Percentiles rank a stretch among this genome's conserved stretches.
Conservation (phyloP, 1,140 invertebrate species). For the fruit fly (Drosophila melanogaster) region Release_6_plus_ISO1_MT NC_004354.4:8619001-8619500, state of each 20-base stretch:
- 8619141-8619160: conserved; percentile 5
- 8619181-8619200: background rate
- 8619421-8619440: conserved; percentile 43
- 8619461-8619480: conserved; percentile 50
- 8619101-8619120: background rate
- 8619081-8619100: conserved; percentile 47
- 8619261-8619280: too few species aligned
- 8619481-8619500: conserved; percentile 49
- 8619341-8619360: background rate
- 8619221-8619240: background rate
- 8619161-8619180: background rate
- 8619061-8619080: conserved; percentile 35
- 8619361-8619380: conserved; percentile 12
- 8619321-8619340: background rate
- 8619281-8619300: too few species aligned
- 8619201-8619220: background rate
- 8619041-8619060: conserved; percentile 17
- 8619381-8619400: too few species aligned
- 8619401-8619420: background rate
- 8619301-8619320: background rate
- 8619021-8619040: background rate
- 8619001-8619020: background rate
- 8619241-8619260: background rate
- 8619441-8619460: conserved; percentile 61
- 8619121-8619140: conserved; percentile 17